Evolutionary conservation across 2,113 vertebrate species (phyloP), one percentile per base, ranked within the genome.

Genomic region (Oxyruncus cristatus): DNA sequence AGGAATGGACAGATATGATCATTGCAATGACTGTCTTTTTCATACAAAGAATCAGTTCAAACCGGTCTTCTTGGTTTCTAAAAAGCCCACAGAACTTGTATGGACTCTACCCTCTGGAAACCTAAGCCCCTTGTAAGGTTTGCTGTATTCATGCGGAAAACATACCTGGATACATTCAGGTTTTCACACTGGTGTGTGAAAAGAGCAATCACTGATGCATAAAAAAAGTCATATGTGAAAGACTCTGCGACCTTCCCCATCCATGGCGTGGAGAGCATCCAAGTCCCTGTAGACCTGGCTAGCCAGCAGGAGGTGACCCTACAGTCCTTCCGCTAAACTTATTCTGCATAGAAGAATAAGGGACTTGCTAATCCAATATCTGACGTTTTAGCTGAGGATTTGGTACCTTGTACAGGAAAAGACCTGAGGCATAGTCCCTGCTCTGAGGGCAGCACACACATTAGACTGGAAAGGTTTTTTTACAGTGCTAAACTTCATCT

Each of bases 231-330:
- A 46, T 55, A 37, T 3, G 12, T 59, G 12, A 33, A 81, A 74
- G n/a, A 55, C 11, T 72, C 37, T 37, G 28, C 23, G 87, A 24
- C 13, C 9, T 90, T 79, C 49, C 37, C 7, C 8, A 20, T 56
- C 37, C 13, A 49, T n/a, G 41, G 13, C 58, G 41, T 11, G 37
- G 32, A 83, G 14, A 75, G 5, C 0, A 1, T 33, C 21, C 5
- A 5, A n/a, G 22, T 5, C 52, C 6, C 17, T 2, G 1, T 1
- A 4, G 26, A 32, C 49, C 1, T 2, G 28, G 10, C 4, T 41
- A 47, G 22, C 11, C 14, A 26, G 11, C 9, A 8, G 8, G 5
- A 33, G 11, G 9, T 2, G 2, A 46, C 12, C 5, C 23, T 90
- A 9, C 27, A 59, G 78, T 46, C 44, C 47, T 88, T 92, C 66